These are phyloP conservation scores for Moxostoma hubbsi DNA, from an alignment of 2,797 vertebrate genomes.

Conservation along the genomic window DNA sequence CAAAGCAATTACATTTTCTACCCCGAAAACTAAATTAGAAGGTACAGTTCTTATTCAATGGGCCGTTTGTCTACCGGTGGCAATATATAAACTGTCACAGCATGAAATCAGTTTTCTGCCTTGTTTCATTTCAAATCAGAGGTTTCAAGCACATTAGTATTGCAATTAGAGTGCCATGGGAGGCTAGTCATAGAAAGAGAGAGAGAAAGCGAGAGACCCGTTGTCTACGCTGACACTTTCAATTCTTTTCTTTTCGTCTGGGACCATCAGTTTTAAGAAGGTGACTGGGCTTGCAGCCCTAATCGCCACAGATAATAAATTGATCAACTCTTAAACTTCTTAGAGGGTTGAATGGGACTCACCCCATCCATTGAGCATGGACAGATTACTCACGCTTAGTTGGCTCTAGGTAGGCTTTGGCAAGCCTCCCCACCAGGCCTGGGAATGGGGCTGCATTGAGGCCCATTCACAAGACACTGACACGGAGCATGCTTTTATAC, in stretches of 20 bases:
- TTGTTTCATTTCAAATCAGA: slow-evolving; percentile 82
- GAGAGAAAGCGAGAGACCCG: slow-evolving; percentile 4
- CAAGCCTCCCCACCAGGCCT: slow-evolving; percentile 86
- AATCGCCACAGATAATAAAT: slow-evolving; percentile 79
- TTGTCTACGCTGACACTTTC: slow-evolving; percentile 68
- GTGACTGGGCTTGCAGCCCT: slow-evolving; percentile 68
- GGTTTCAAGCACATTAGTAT: slow-evolving; percentile 58
- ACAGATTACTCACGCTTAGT: slow-evolving; percentile 90
- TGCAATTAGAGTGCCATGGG: slow-evolving; percentile 57
- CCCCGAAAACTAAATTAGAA: slow-evolving; percentile 64
- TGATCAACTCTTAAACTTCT: slow-evolving; percentile 80
- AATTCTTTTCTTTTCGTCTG: slow-evolving; percentile 67
- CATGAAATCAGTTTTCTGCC: slow-evolving; percentile 87
- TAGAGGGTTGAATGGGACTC: slow-evolving; percentile 75
- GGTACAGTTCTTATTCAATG: slow-evolving; percentile 73
- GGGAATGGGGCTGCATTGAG: slow-evolving; percentile 84
- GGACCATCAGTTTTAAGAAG: slow-evolving; percentile 63
- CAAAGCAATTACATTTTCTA: slow-evolving; percentile 61
- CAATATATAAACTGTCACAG: slow-evolving; percentile 85
- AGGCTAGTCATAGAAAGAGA: slow-evolving; percentile 56
- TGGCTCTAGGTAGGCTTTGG: slow-evolving; percentile 90
- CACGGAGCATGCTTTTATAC: slow-evolving; percentile 86
- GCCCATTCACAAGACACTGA: slow-evolving; percentile 84
- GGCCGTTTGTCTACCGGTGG: slow-evolving; percentile 77
- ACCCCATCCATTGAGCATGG: slow-evolving; percentile 78